Percentiles rank a stretch among this genome's conserved stretches.
Conservation (phyloP, 2,113 vertebrate species). For the Poecilia latipinna region DNA sequence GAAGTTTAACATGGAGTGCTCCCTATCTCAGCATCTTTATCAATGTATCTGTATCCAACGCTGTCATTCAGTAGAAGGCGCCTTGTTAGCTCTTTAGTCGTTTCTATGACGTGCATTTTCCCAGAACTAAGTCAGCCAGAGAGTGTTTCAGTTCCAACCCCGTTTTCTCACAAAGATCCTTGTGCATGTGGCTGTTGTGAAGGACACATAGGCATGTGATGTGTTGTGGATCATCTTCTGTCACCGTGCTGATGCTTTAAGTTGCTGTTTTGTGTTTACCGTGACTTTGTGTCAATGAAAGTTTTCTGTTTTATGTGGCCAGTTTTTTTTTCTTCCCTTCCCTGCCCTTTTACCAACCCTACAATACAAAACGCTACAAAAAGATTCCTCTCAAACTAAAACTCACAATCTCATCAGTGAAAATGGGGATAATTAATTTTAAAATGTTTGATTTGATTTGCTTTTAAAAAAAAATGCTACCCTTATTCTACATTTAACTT, state of each 20-base stretch:
- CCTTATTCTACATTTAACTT: not conserved
- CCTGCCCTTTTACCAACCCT: not conserved
- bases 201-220: conserved; percentile 84
- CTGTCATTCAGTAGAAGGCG: conserved; percentile 77
- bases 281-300: conserved; percentile 25
- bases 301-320: conserved; percentile 14
- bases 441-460: not conserved
- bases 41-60: conserved; percentile 80
- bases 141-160: conserved; percentile 25
- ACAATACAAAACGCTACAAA: not conserved
- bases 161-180: conserved; percentile 23
- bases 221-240: conserved; percentile 49
- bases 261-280: conserved; percentile 20
- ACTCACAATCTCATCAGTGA: not conserved
- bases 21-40: conserved; percentile 54
- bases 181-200: conserved; percentile 66
- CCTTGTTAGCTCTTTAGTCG: not conserved
- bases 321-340: not conserved
- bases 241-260: conserved; percentile 32
- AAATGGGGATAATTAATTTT: not conserved
- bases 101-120: conserved; percentile 7
- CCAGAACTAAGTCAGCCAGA: conserved; percentile 1
- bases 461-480: not conserved
- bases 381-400: not conserved
- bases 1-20: conserved; percentile 64